phyloP scores from a whole-genome alignment of 2,113 vertebrate species.

The Saguinus imperator region DNA sequence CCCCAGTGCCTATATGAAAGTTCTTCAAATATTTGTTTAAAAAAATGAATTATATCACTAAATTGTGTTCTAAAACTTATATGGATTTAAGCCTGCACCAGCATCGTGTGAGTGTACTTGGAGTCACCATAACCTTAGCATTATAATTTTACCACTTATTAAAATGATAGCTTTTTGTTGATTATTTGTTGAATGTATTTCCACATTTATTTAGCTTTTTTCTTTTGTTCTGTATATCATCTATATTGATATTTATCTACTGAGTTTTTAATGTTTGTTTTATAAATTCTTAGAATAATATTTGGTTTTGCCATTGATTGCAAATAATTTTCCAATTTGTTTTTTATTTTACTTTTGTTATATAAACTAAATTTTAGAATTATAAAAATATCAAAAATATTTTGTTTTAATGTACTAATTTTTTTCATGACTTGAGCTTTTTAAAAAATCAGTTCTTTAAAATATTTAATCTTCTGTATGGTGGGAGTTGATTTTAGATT shows the following conservation, averaged over 20 bases:
- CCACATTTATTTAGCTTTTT: background rate
- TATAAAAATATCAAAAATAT: background rate
- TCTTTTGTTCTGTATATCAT: background rate
- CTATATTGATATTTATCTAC: background rate
- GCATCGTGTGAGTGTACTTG: background rate
- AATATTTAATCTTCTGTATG: constrained; percentile 4
- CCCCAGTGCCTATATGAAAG: background rate
- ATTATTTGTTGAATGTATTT: constrained; percentile 20
- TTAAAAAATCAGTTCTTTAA: background rate
- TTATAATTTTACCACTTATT: background rate
- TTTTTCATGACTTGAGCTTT: background rate
- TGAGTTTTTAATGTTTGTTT: constrained; percentile 11
- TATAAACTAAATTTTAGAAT: background rate
- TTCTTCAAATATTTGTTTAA: background rate
- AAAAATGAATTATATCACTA: background rate
- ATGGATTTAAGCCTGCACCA: background rate
- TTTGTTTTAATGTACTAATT: background rate
- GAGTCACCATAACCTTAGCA: background rate
- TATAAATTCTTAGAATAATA: background rate
- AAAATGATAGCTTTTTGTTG: constrained; percentile 20
- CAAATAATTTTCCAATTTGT: background rate
- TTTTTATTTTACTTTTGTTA: background rate
- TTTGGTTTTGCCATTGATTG: constrained; percentile 19
- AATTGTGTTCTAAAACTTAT: background rate
- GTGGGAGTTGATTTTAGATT: background rate